Percentiles rank a stretch among this genome's conserved stretches.
phyloP scores from a whole-genome alignment of 2,888 invertebrate species.

The Nomada hirtipes region DNA sequence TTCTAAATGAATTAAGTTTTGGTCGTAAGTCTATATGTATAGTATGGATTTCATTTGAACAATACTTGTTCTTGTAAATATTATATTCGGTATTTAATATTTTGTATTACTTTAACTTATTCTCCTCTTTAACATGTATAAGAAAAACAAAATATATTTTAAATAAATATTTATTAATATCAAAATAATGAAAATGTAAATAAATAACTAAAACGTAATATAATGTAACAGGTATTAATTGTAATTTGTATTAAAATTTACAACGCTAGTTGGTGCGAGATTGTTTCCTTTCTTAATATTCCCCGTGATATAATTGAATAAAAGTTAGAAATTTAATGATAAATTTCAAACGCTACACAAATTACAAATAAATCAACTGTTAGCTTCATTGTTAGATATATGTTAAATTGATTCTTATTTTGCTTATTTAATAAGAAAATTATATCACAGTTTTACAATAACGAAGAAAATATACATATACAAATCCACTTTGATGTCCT shows the following conservation, averaged over 20 bases:
- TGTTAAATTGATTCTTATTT: not conserved
- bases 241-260: not conserved
- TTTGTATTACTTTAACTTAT: not conserved
- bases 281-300: constrained; percentile 9
- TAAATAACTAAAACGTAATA: constrained; percentile 6
- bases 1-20: not conserved
- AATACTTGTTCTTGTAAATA: not conserved
- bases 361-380: not conserved
- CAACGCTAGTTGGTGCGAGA: not conserved
- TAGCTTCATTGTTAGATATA: not conserved
- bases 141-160: constrained; percentile 10
- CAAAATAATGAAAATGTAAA: constrained; percentile 13
- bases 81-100: not conserved
- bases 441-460: constrained; percentile 11
- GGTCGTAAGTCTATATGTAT: not conserved
- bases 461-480: constrained; percentile 21
- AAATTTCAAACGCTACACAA: not conserved
- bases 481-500: constrained; percentile 8
- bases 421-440: not conserved
- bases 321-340: not conserved
- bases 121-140: not conserved
- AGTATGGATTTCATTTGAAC: not conserved
- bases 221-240: not conserved
- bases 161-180: constrained; percentile 31
- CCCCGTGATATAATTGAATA: constrained; percentile 6